Base-by-base conservation (phyloP, 1,140 invertebrate species). In the Probaryconus sp. region DNA sequence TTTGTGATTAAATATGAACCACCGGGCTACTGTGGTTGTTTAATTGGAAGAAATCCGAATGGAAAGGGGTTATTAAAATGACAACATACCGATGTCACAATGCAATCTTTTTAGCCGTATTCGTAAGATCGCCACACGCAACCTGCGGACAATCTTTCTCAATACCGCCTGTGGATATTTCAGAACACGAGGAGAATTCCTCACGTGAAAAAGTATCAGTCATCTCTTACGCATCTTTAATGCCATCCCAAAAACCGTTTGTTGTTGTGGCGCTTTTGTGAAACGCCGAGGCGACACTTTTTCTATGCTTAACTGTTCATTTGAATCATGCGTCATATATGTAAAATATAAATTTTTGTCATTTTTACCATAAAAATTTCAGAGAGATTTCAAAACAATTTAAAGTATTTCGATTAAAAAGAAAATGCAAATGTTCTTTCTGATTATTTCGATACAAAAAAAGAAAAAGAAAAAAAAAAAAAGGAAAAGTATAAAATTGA, bases 51-150 rank as follows among this genome's bases (percentile, higher is more conserved):
- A 42, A 45, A 61, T 65, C 31, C 47, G 24, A 51, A 16, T 35
- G 21, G 45, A 50, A 47, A 60, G 55, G n/a, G 51, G 56, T 56
- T 68, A 74, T 74, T 63, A 74, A 74, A 74, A 68, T 51, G 70
- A 63, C 63, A 67, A 58, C 70, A 68, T 74, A 74, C 53, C 55
- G 47, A 73, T 67, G 70, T 73, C 70, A 72, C 69, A 64, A 58
- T 53, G 53, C 60, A 53, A 65, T 72, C 60, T 51, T 51, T 64
- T 28, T 56, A 63, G 26, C 35, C 18, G 33, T 47, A 35, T 42
- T 47, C 50, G 21, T 47, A 63, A 55, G 40, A 35, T 60, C 40
- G 45, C 53, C 18, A 26, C 56, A 45, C 47, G 20, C 47, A 61
- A 38, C 31, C 42, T 20, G 47, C 67, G 48, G 31, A 33, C 48